Evolutionary conservation across 2,113 vertebrate species (phyloP).

Genomic region (Gila orcuttii): DNA sequence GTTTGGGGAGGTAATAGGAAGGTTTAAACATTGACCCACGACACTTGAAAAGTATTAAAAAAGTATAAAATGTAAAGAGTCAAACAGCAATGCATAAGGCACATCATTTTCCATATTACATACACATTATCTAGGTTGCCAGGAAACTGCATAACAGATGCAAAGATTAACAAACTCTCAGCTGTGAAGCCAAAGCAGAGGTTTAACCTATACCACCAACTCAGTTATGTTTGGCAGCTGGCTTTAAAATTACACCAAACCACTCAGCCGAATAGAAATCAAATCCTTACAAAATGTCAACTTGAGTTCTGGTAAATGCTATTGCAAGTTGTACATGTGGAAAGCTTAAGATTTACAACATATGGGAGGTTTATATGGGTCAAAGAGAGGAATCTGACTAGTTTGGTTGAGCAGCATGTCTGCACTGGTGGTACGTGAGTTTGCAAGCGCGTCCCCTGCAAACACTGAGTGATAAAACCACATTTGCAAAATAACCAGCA

Average conservation of each 20-base stretch:
- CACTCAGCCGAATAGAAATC: background rate
- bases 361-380: background rate
- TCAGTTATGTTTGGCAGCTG: background rate
- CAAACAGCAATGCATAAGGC: background rate
- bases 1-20: background rate
- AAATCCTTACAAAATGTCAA: background rate
- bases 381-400: conserved; percentile 42
- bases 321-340: background rate
- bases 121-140: background rate
- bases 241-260: background rate
- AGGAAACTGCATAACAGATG: background rate
- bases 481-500: background rate
- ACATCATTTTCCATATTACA: background rate
- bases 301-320: background rate
- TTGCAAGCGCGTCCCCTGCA: background rate
- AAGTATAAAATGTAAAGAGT: background rate
- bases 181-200: background rate
- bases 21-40: background rate
- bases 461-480: background rate
- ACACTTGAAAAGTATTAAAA: background rate
- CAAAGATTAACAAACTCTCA: background rate
- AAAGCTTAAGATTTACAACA: background rate
- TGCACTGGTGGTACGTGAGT: conserved; percentile 5
- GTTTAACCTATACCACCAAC: background rate
- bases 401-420: conserved; percentile 44